Percentiles rank a stretch among this genome's conserved stretches.
phyloP scores from a whole-genome alignment of 2,888 invertebrate species.

The Chymomyza procnemis region DNA sequence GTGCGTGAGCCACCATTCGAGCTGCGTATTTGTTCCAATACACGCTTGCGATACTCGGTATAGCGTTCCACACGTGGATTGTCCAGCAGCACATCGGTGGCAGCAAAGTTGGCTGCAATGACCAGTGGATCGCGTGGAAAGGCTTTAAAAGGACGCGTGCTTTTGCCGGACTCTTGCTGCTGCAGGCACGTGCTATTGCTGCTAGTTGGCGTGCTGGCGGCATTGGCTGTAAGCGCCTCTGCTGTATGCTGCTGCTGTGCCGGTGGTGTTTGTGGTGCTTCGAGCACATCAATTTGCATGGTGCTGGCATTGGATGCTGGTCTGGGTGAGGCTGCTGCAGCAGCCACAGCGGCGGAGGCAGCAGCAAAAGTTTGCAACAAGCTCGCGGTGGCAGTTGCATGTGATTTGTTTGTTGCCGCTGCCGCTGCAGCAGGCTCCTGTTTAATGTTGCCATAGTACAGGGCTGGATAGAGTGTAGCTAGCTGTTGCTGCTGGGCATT shows the following conservation, averaged over 20 bases:
- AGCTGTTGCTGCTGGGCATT: slow-evolving; percentile 34
- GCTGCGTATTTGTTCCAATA: slow-evolving; percentile 83
- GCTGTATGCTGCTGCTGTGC: slow-evolving; percentile 30
- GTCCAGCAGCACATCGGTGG: slow-evolving; percentile 80
- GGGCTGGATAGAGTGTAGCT: slow-evolving; percentile 58
- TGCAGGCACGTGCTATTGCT: slow-evolving; percentile 33
- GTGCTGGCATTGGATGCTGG: slow-evolving; percentile 54
- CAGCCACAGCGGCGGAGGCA: slow-evolving; percentile 35
- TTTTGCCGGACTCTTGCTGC: slow-evolving; percentile 74
- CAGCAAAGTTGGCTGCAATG: slow-evolving; percentile 81
- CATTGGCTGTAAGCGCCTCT: slow-evolving; percentile 11
- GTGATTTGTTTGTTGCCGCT: slow-evolving; percentile 23
- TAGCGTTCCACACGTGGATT: slow-evolving; percentile 84
- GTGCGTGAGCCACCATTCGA: slow-evolving; percentile 81
- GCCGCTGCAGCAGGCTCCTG: slow-evolving; percentile 47
- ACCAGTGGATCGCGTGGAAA: slow-evolving; percentile 85
- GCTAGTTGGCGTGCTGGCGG: slow-evolving; percentile 43
- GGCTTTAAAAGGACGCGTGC: slow-evolving; percentile 84
- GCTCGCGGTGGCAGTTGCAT: slow-evolving; percentile 36
- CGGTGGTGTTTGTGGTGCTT: slow-evolving; percentile 43
- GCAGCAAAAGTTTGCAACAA: slow-evolving; percentile 30
- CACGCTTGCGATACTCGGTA: slow-evolving; percentile 83
- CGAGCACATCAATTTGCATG: slow-evolving; percentile 57
- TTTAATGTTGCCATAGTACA: slow-evolving; percentile 62
- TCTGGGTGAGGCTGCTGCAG: slow-evolving; percentile 40